Percentiles rank a stretch among this genome's conserved stretches.
Evolutionary conservation across 64 coral and sea anemone species (phyloP).

Genomic region (Montipora cactus): DNA sequence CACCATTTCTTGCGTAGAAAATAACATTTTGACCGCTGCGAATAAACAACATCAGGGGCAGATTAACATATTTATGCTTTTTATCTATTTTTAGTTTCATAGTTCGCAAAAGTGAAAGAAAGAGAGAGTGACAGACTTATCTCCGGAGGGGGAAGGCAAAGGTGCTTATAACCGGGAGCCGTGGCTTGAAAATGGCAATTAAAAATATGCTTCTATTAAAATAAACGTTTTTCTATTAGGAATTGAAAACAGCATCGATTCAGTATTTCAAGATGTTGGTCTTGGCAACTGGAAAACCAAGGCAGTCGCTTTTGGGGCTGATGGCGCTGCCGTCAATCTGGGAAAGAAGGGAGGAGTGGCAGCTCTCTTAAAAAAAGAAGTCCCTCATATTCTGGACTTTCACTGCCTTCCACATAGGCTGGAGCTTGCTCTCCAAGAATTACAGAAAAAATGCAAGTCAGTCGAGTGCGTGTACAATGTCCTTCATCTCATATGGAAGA

Average conservation of each 20-base stretch:
- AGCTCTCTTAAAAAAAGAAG: constrained; percentile 20
- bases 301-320: constrained; percentile 16
- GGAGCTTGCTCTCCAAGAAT: neutral
- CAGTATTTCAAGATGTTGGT: constrained; percentile 5
- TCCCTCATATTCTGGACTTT: neutral
- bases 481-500: constrained; percentile 1
- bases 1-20: too few species aligned
- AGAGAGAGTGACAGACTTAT: too few species aligned
- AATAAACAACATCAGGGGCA: too few species aligned
- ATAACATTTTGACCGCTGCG: too few species aligned
- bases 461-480: neutral
- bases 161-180: neutral
- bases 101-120: too few species aligned
- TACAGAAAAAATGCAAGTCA: neutral
- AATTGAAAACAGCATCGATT: neutral
- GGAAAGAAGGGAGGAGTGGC: neutral
- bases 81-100: too few species aligned
- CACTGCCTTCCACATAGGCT: constrained; percentile 13
- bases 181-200: too few species aligned
- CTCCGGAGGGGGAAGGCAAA: neutral
- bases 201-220: too few species aligned
- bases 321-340: constrained; percentile 6
- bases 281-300: neutral
- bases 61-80: too few species aligned
- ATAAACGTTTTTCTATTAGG: too few species aligned